A percentile compares a stretch with the other conserved stretches of the same genome.
These are phyloP conservation scores for Zingel zingel DNA, from an alignment of 2,113 vertebrate species.

Conservation along the genomic window DNA sequence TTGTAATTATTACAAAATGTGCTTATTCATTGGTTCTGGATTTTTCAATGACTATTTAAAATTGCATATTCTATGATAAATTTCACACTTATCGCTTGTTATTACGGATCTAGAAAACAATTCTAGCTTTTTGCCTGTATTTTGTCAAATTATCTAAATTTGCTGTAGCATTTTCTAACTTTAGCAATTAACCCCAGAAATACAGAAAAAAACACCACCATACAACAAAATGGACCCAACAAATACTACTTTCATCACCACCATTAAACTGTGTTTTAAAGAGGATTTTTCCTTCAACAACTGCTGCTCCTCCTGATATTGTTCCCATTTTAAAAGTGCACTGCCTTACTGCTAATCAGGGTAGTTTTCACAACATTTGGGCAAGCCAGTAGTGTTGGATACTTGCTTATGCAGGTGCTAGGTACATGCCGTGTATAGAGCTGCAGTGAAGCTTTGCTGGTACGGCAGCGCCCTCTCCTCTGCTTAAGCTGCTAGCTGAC, in stretches of 20 bases:
- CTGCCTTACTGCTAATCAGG: conserved; percentile 5
- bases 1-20: neutral
- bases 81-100: neutral
- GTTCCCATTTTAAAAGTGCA: conserved; percentile 24
- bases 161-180: neutral
- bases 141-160: neutral
- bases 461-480: conserved; percentile 29
- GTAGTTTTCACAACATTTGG: conserved; percentile 26
- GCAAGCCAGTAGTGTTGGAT: conserved; percentile 33
- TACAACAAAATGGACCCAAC: conserved; percentile 12
- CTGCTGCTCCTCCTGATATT: conserved; percentile 37
- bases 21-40: neutral
- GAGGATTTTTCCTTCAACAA: conserved; percentile 9
- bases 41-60: neutral
- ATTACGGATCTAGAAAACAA: neutral
- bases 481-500: conserved; percentile 35
- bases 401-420: conserved; percentile 46
- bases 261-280: neutral
- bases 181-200: conserved; percentile 5
- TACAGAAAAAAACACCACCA: neutral
- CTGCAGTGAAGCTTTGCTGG: conserved; percentile 39
- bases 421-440: conserved; percentile 38
- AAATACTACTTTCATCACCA: neutral
- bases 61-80: neutral
- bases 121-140: neutral